Base-by-base conservation (phyloP, 2,888 invertebrate genomes). In the Hirtodrosophila confusa region DNA sequence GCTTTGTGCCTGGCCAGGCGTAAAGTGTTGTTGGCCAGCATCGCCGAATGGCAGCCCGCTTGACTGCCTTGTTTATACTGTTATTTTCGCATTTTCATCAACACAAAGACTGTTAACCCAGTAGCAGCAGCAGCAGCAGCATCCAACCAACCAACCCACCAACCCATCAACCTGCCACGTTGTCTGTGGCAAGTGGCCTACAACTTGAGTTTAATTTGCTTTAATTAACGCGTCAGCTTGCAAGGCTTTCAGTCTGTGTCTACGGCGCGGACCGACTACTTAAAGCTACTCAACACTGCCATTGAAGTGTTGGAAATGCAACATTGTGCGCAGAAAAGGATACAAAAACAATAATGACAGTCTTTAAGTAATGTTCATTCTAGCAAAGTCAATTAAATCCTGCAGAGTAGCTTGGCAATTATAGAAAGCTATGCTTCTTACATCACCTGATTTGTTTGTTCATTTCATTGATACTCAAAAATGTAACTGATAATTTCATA, bases 21-120 rank as follows among this genome's bases (percentile, higher is more conserved):
- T 43, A 44, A 53, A 56, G 47, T 69, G 65, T 71, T 62, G 41
- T 53, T 31, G 54, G 8, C 49, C 61, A 39, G 39, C 49, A 33
- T n/a, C 37, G 39, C 35, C 56, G 47, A 43, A 33, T 37, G 40
- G 17, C 33, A 17, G 36, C 11, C 41, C 50, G 55, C 48, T 58
- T 57, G 44, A 31, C 53, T 60, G 49, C 39, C 60, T 57, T 76
- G 65, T 65, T 75, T 69, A 49, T 60, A 51, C 62, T 55, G 58
- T 57, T 75, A 71, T 82, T 76, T 85, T 85, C 80, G 57, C 79
- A 82, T 82, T 80, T 86, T 83, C 79, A 74, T 75, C 83, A 65
- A 65, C 75, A 85, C 74, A 78, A 79, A 65, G 74, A 74, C 83
- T 66, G 57, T 76, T 74, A 71, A 64, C 62, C 61, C 51, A 56